These are phyloP conservation scores for Zygaena filipendulae DNA, from an alignment of 2,888 invertebrate genomes.

Conservation along the genomic window DNA sequence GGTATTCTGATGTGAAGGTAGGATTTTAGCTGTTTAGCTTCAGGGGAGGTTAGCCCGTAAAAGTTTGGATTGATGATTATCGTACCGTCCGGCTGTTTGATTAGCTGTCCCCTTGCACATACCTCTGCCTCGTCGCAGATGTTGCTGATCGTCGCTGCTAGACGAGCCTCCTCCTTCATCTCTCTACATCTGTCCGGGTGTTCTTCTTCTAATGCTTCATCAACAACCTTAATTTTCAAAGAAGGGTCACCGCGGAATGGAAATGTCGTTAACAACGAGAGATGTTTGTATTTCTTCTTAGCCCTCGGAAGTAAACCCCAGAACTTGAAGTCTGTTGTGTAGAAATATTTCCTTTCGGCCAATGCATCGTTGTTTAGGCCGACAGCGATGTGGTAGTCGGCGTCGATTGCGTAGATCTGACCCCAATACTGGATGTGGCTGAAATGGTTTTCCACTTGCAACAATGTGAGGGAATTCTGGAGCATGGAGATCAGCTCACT, in stretches of 20 bases:
- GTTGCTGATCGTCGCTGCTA: slow-evolving; percentile 75
- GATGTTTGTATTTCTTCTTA: slow-evolving; percentile 48
- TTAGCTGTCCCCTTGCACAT: slow-evolving; percentile 82
- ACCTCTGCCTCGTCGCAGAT: slow-evolving; percentile 81
- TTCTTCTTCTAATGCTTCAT: slow-evolving; percentile 47
- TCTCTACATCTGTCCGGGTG: slow-evolving; percentile 50
- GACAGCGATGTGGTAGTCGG: slow-evolving; percentile 86
- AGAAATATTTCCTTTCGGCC: slow-evolving; percentile 78
- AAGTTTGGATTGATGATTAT: slow-evolving; percentile 78
- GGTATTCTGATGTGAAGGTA: slow-evolving; percentile 82
- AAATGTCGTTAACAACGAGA: slow-evolving; percentile 46
- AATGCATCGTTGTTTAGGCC: slow-evolving; percentile 83
- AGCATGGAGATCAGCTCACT: slow-evolving; percentile 78
- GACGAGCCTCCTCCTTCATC: slow-evolving; percentile 83
- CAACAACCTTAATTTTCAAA: slow-evolving; percentile 53
- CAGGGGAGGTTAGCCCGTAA: slow-evolving; percentile 71
- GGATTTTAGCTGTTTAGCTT: slow-evolving; percentile 76
- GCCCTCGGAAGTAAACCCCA: slow-evolving; percentile 69
- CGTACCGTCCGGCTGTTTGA: slow-evolving; percentile 78
- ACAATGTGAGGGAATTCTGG: slow-evolving; percentile 79
- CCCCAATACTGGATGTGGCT: slow-evolving; percentile 88
- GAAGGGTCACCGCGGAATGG: slow-evolving; percentile 65
- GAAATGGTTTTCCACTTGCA: slow-evolving; percentile 89
- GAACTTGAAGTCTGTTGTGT: slow-evolving; percentile 76
- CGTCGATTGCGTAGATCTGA: slow-evolving; percentile 77